A percentile compares a stretch with the other conserved stretches of the same genome.
These are phyloP conservation scores for Biston stratarius DNA, from an alignment of 2,888 invertebrate genomes.

Conservation along the genomic window DNA sequence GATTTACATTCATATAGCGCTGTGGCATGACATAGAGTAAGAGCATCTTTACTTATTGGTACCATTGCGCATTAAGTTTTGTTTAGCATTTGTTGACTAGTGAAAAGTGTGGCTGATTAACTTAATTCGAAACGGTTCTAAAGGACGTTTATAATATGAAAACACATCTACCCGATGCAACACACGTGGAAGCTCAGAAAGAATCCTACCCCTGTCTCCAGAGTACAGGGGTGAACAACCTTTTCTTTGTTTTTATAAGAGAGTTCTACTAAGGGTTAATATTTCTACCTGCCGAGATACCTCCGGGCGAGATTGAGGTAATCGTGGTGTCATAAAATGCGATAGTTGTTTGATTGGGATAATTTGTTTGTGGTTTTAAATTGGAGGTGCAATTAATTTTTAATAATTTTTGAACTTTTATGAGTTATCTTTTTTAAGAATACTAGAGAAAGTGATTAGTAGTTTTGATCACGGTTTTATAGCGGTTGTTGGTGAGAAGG, in stretches of 20 bases:
- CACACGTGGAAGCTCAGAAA: constrained; percentile 57
- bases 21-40: constrained; percentile 39
- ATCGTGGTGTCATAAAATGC: constrained; percentile 30
- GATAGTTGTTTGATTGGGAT: constrained; percentile 37
- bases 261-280: constrained; percentile 48
- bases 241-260: constrained; percentile 43
- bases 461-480: constrained; percentile 4
- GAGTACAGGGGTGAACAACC: constrained; percentile 76
- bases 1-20: constrained; percentile 39
- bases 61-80: constrained; percentile 12
- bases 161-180: constrained; percentile 37
- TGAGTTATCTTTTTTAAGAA: constrained; percentile 12
- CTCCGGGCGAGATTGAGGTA: constrained; percentile 33
- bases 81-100: background rate
- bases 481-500: background rate
- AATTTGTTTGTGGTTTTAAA: constrained; percentile 37
- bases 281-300: constrained; percentile 51
- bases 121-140: constrained; percentile 20
- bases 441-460: constrained; percentile 9
- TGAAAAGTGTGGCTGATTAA: background rate
- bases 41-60: background rate
- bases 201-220: constrained; percentile 53
- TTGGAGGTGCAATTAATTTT: constrained; percentile 32
- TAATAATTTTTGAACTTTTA: constrained; percentile 26
- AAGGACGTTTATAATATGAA: background rate